A percentile compares a stretch with the other conserved stretches of the same genome.
Conservation (phyloP, 2,113 vertebrate genomes). For the Caracal caracal region DNA sequence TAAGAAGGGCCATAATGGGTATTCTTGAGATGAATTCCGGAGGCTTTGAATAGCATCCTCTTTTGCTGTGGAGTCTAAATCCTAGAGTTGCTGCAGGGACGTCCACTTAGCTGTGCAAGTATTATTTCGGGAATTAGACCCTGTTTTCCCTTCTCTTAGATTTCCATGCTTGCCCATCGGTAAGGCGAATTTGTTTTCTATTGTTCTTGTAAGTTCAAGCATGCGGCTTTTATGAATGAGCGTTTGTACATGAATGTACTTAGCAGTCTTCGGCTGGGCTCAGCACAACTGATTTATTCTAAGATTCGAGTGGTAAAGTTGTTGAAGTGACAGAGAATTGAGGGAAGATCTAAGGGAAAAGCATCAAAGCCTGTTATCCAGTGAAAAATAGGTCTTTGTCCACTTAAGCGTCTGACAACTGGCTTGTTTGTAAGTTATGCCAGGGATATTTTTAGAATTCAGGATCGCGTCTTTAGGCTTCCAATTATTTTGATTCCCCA, state of each 20-base stretch:
- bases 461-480: neutral
- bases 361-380: neutral
- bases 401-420: neutral
- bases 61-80: neutral
- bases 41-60: neutral
- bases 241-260: neutral
- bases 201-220: neutral
- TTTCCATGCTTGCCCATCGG: neutral
- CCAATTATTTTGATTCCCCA: slow-evolving; percentile 47
- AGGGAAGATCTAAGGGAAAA: neutral
- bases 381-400: neutral
- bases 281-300: neutral
- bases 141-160: neutral
- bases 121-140: neutral
- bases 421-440: neutral
- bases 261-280: neutral
- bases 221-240: neutral
- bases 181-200: neutral
- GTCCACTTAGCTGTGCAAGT: neutral
- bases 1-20: too few species aligned
- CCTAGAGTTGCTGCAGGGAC: neutral
- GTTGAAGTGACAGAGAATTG: neutral
- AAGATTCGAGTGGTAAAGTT: neutral
- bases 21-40: neutral
- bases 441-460: slow-evolving; percentile 25